phyloP scores from a whole-genome alignment of 2,888 invertebrate genomes.

The Drosophila paramelanica region DNA sequence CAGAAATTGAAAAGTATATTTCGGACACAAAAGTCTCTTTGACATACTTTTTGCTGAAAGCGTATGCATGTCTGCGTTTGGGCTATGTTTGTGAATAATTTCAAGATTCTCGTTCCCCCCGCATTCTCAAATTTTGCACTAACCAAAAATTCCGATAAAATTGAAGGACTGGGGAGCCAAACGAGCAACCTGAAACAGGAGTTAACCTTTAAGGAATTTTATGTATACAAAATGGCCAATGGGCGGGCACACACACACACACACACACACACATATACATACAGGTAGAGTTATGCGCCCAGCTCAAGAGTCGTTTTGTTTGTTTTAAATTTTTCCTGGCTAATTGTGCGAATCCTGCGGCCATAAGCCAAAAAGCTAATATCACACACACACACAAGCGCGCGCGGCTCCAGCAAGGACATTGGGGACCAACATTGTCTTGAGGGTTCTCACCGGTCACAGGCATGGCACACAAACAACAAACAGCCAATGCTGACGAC shows the following conservation, averaged over 20 bases:
- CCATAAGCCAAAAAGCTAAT: conserved; percentile 40
- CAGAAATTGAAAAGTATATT: background rate
- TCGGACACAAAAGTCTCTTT: too few relatives aligned
- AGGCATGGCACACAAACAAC: conserved; percentile 10
- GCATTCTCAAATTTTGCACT: background rate
- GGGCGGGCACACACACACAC: conserved; percentile 1
- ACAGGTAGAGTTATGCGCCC: conserved; percentile 4
- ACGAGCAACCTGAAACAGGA: background rate
- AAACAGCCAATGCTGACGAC: conserved; percentile 29
- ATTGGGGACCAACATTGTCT: conserved; percentile 29
- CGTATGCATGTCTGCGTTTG: too few relatives aligned
- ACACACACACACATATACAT: conserved; percentile 12
- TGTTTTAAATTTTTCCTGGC: conserved; percentile 54
- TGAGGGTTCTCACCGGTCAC: conserved; percentile 34
- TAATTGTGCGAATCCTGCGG: conserved; percentile 61
- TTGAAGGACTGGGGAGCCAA: background rate
- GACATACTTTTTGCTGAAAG: too few relatives aligned
- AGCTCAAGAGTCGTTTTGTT: conserved; percentile 10
- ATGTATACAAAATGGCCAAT: background rate
- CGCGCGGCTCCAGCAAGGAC: conserved; percentile 6
- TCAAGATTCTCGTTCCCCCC: background rate
- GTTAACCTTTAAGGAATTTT: background rate
- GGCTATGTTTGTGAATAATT: background rate
- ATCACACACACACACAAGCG: conserved; percentile 4
- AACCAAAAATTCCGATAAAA: background rate